Percentiles rank a stretch among this genome's conserved stretches.
phyloP scores from a whole-genome alignment of 2,888 invertebrate species.

The Flexamia atlantica region DNA sequence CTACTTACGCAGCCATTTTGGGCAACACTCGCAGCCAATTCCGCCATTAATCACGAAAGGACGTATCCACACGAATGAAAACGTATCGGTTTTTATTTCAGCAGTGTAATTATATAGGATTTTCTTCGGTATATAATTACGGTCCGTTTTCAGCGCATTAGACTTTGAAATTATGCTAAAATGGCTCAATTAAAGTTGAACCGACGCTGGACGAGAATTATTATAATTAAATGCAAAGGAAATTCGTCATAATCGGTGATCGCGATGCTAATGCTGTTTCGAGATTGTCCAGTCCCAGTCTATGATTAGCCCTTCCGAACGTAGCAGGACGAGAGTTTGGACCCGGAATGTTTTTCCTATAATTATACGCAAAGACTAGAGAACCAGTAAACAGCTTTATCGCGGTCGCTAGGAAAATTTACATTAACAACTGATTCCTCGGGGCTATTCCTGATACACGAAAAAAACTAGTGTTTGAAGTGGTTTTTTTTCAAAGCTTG shows the following conservation, averaged over 20 bases:
- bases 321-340: neutral
- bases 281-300: neutral
- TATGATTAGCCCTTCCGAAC: neutral
- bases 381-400: conserved; percentile 6
- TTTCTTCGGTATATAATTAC: neutral
- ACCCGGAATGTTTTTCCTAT: neutral
- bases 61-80: neutral
- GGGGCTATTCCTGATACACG: neutral
- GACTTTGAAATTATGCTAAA: conserved; percentile 42
- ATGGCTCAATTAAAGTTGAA: conserved; percentile 35
- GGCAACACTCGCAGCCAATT: neutral
- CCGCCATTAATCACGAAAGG: neutral
- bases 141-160: conserved; percentile 33
- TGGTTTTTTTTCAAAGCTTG: too few species aligned
- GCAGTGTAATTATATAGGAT: neutral
- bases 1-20: conserved; percentile 15
- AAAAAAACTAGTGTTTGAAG: neutral
- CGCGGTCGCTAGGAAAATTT: neutral
- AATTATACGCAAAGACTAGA: neutral
- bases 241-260: conserved; percentile 28
- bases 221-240: conserved; percentile 45
- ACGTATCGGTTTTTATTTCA: conserved; percentile 6
- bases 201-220: conserved; percentile 21
- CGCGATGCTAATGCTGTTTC: neutral
- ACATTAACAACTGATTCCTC: neutral